Evolutionary conservation across 2,113 vertebrate species (phyloP).

Genomic region (Perca schrenkii): DNA sequence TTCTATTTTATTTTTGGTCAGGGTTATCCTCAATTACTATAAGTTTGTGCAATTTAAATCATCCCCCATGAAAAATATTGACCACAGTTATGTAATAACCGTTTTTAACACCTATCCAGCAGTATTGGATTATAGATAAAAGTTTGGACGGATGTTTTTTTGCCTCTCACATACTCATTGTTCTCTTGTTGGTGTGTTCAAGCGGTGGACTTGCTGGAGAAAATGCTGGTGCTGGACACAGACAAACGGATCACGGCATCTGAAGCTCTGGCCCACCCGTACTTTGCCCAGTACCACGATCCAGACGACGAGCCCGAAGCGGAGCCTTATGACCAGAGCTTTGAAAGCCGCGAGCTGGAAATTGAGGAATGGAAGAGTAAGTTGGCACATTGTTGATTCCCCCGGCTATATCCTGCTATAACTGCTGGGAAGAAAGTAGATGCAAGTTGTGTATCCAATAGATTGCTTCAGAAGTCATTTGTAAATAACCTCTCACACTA

Average conservation of each 20-base stretch:
- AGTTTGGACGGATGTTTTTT: background rate
- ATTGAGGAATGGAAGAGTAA: constrained; percentile 99
- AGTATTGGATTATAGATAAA: background rate
- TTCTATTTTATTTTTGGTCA: background rate
- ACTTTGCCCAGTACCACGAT: constrained; percentile 97
- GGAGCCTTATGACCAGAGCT: constrained; percentile 97
- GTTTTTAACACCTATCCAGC: background rate
- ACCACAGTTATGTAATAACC: background rate
- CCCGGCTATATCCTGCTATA: background rate
- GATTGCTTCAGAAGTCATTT: background rate
- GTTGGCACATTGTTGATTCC: constrained; percentile 52
- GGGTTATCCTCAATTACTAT: background rate
- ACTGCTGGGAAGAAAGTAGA: background rate
- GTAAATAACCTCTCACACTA: background rate
- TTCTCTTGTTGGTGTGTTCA: background rate
- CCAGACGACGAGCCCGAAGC: constrained; percentile 97
- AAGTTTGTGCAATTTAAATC: background rate
- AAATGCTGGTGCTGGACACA: constrained; percentile 98
- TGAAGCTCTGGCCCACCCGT: constrained; percentile 92
- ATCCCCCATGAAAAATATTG: background rate
- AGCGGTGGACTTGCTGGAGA: constrained; percentile 98
- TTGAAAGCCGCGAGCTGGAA: constrained; percentile 96
- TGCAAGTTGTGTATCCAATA: background rate
- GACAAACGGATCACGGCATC: constrained; percentile 97
- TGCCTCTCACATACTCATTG: background rate